Conservation (phyloP, 2,113 vertebrate genomes). For the Menura novaehollandiae region DNA sequence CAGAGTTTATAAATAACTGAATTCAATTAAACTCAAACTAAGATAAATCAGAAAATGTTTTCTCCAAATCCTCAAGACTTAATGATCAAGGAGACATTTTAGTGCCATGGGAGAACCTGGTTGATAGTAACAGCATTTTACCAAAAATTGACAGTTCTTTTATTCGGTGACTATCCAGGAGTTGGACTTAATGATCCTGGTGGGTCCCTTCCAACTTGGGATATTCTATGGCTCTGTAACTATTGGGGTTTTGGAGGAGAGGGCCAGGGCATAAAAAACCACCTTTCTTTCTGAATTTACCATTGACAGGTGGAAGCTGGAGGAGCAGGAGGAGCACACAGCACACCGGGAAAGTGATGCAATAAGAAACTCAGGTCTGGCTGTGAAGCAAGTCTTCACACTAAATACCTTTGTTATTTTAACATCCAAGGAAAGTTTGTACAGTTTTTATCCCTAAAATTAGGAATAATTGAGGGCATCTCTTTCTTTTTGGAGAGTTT, state of each 20-base stretch:
- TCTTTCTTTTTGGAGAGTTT: background rate
- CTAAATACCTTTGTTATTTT: background rate
- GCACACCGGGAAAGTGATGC: background rate
- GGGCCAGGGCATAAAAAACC: background rate
- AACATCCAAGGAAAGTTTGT: background rate
- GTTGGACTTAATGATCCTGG: background rate
- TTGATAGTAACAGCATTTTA: background rate
- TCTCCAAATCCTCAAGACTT: background rate
- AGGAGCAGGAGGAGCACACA: background rate
- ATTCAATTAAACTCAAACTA: background rate
- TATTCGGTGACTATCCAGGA: background rate
- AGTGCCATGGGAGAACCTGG: background rate
- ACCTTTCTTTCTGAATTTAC: background rate
- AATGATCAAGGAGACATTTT: background rate
- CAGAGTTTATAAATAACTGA: conserved; percentile 3
- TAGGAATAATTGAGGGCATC: background rate
- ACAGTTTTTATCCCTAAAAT: background rate
- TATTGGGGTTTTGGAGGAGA: background rate
- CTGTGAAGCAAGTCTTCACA: background rate
- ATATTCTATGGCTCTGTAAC: background rate
- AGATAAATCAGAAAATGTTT: background rate
- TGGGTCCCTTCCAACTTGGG: background rate
- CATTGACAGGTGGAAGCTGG: background rate
- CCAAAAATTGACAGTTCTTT: background rate
- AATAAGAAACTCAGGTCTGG: background rate